Conservation (phyloP, 2,113 vertebrate species). For the Thunnus maccoyii region DNA sequence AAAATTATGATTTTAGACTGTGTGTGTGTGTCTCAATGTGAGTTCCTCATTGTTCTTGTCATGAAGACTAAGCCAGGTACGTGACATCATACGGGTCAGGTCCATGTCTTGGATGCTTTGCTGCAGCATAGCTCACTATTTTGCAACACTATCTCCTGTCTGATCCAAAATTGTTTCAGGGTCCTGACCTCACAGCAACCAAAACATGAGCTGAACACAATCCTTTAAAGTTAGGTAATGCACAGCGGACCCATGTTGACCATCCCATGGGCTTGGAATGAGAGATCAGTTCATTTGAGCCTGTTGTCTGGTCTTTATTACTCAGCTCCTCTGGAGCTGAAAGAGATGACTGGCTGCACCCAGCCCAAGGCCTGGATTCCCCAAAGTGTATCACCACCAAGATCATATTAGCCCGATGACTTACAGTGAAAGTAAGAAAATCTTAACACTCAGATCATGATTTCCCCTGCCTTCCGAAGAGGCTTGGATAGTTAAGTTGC, state of each 20-base stretch:
- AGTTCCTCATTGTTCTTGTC: slow-evolving; percentile 28
- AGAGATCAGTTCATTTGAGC: slow-evolving; percentile 66
- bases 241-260: slow-evolving; percentile 64
- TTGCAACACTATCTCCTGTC: slow-evolving; percentile 70
- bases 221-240: slow-evolving; percentile 76
- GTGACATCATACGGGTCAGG: slow-evolving; percentile 64
- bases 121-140: slow-evolving; percentile 54
- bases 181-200: slow-evolving; percentile 67
- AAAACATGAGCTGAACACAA: slow-evolving; percentile 68
- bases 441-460: slow-evolving; percentile 50
- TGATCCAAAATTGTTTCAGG: slow-evolving; percentile 68
- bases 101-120: slow-evolving; percentile 50
- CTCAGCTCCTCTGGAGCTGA: slow-evolving; percentile 51
- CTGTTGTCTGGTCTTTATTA: slow-evolving; percentile 78
- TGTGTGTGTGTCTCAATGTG: slow-evolving; percentile 14
- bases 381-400: slow-evolving; percentile 54
- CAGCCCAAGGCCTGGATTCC: slow-evolving; percentile 46
- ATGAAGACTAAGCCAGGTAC: slow-evolving; percentile 39
- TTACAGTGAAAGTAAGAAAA: slow-evolving; percentile 52
- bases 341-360: slow-evolving; percentile 63
- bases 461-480: slow-evolving; percentile 55
- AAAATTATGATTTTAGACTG: background rate
- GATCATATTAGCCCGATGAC: slow-evolving; percentile 58
- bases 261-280: slow-evolving; percentile 67
- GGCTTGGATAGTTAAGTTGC: slow-evolving; percentile 33